Base-by-base conservation (phyloP, 2,888 invertebrate species). In the Agrotis ipsilon region DNA sequence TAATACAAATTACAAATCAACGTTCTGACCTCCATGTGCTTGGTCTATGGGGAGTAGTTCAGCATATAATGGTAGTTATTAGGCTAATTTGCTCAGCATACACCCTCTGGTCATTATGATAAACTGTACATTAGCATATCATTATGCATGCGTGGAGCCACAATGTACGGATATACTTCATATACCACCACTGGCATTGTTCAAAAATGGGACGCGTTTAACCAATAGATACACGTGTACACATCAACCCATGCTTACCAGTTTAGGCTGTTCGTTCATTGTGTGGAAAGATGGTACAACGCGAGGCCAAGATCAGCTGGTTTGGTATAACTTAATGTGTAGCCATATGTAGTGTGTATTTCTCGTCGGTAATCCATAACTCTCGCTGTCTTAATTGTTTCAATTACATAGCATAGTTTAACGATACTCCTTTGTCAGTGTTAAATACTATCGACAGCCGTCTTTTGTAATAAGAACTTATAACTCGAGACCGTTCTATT, bases 81-180 rank as follows among this genome's bases (percentile, higher is more conserved):
- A 75, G 24, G 19, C 45, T 69, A 69, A 75, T 75, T 52, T 45
- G 52, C 21, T 45, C 39, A 21, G 52, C 57, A 62, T 52, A 75
- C 62, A 24, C 75, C 68, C 58, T 11, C 58, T 48, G 13, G 19
- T 19, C 52, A 70, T 59, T 69, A 75, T 46, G 16, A 68, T 61
- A 74, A 74, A 51, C 45, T 61, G 16, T 24, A 19, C n/a, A 68
- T 73, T 74, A 68, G 74, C 73, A 74, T 74, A 74, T 74, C 39
- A 61, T 73, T 68, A 74, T 39, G n/a, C 49, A 49, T 74, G 49
- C 24, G 45, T 61, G 24, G 13, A 13, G 13, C n/a, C n/a, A 3
- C 55, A 32, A 32, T 55, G n/a, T n/a, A 32, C n/a, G 55, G 32
- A 55, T 32, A 55, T 32, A 19, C 32, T 32, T 32, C 19, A 39